These are phyloP conservation scores for Drosophila atroscutellata DNA, from an alignment of 2,888 invertebrate species.

Conservation along the genomic window DNA sequence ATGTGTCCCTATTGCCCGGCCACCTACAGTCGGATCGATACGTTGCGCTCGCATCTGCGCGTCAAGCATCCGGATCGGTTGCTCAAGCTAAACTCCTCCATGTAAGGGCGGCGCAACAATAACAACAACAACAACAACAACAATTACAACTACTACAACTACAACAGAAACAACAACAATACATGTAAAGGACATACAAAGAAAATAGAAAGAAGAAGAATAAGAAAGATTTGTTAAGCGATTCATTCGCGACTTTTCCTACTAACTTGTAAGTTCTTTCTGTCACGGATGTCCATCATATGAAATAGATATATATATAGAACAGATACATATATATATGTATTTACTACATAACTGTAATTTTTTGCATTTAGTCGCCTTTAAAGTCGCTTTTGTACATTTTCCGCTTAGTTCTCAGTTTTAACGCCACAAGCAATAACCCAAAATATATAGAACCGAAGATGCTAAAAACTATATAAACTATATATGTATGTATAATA, in stretches of 20 bases:
- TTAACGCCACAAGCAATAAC: conserved; percentile 71
- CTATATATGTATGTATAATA: conserved; percentile 4
- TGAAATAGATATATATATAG: conserved; percentile 5
- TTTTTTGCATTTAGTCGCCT: conserved; percentile 66
- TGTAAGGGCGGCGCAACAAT: conserved; percentile 68
- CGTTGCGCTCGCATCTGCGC: conserved; percentile 92
- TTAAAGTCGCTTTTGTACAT: conserved; percentile 49
- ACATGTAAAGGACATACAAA: conserved; percentile 13
- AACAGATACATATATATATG: conserved; percentile 3
- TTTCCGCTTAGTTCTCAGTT: conserved; percentile 43
- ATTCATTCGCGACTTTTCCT: conserved; percentile 51
- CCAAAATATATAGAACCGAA: conserved; percentile 76
- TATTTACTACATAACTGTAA: conserved; percentile 25
- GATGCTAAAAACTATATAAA: conserved; percentile 62
- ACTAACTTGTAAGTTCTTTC: conserved; percentile 59
- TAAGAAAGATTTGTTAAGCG: conserved; percentile 31
- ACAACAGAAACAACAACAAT: neutral
- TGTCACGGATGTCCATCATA: conserved; percentile 23
- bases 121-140: conserved; percentile 28
- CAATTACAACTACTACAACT: conserved; percentile 26
- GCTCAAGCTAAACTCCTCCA: conserved; percentile 83
- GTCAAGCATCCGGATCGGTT: conserved; percentile 88
- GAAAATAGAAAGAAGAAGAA: conserved; percentile 2
- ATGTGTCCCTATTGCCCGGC: conserved; percentile 94
- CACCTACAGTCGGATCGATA: conserved; percentile 95